phyloP scores from a whole-genome alignment of 1,140 invertebrate genomes.

The Pogonognathellus flavescens region DNA sequence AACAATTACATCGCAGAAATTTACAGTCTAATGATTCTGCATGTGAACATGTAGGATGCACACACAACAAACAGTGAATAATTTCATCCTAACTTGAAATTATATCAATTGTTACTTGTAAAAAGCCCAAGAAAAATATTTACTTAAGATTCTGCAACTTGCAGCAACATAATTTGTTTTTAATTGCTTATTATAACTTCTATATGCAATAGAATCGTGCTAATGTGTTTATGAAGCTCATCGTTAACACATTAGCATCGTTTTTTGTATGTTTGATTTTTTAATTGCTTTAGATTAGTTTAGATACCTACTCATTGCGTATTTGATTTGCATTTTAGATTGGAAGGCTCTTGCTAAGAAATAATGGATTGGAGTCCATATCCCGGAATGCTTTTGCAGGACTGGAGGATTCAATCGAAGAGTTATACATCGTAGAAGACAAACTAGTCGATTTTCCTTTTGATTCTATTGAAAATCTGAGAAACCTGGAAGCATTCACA shows the following conservation, averaged over 20 bases:
- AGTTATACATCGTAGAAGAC: constrained; percentile 87
- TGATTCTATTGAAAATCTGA: constrained; percentile 80
- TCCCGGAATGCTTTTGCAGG: constrained; percentile 83
- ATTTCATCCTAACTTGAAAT: not conserved
- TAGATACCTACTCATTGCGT: no score
- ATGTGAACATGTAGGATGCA: not conserved
- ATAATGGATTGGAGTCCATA: constrained; percentile 85
- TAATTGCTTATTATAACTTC: no score
- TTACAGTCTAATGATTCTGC: not conserved
- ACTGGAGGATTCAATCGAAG: constrained; percentile 81
- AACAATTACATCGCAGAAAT: constrained; percentile 7
- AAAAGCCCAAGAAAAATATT: not conserved
- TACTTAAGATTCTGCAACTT: not conserved
- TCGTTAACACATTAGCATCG: no score
- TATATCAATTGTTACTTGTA: not conserved
- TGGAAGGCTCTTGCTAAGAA: constrained; percentile 80
- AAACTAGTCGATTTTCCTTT: constrained; percentile 82
- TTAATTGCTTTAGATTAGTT: no score
- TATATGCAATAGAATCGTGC: no score
- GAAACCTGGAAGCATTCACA: constrained; percentile 84
- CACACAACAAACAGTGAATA: not conserved
- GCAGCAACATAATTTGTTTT: no score
- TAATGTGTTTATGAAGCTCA: no score
- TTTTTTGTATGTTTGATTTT: no score
- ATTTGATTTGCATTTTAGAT: constrained; percentile 55